phyloP scores from a whole-genome alignment of 2,113 vertebrate genomes.

The western clawed frog (Xenopus tropicalis) region DNA sequence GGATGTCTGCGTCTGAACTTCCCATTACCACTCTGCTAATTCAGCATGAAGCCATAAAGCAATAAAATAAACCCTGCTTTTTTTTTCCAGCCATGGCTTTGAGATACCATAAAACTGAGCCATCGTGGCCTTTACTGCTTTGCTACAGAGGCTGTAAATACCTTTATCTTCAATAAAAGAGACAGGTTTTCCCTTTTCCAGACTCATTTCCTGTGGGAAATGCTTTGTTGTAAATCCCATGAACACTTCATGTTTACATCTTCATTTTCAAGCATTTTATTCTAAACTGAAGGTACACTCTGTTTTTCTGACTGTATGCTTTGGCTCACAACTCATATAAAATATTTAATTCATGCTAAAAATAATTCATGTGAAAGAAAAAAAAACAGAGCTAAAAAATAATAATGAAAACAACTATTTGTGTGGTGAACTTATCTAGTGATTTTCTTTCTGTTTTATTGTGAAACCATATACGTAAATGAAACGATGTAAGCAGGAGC shows the following conservation, averaged over 20 bases:
- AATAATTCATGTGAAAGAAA: no score
- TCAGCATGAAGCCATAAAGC: slow-evolving; percentile 61
- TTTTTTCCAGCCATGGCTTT: slow-evolving; percentile 53
- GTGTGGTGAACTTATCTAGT: no score
- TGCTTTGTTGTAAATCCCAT: slow-evolving; percentile 54
- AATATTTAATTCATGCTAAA: no score
- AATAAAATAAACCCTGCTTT: slow-evolving; percentile 53
- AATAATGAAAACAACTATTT: no score
- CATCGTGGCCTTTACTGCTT: slow-evolving; percentile 58
- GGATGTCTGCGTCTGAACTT: slow-evolving; percentile 49
- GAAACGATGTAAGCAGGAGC: no score
- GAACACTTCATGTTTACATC: slow-evolving; percentile 45
- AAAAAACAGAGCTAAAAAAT: no score
- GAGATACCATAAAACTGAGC: slow-evolving; percentile 63
- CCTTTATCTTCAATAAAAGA: slow-evolving; percentile 59
- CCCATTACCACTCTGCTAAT: slow-evolving; percentile 45
- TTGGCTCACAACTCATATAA: no score
- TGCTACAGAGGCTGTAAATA: slow-evolving; percentile 66
- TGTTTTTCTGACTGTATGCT: no score
- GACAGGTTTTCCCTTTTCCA: slow-evolving; percentile 56
- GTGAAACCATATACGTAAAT: no score
- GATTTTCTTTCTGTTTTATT: no score
- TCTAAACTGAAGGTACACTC: neutral
- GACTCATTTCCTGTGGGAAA: slow-evolving; percentile 60
- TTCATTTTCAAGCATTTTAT: slow-evolving; percentile 34